Evolutionary conservation across 2,888 invertebrate species (phyloP), one percentile per base, ranked within the genome.

Genomic region (Podotricha telesiphe): DNA sequence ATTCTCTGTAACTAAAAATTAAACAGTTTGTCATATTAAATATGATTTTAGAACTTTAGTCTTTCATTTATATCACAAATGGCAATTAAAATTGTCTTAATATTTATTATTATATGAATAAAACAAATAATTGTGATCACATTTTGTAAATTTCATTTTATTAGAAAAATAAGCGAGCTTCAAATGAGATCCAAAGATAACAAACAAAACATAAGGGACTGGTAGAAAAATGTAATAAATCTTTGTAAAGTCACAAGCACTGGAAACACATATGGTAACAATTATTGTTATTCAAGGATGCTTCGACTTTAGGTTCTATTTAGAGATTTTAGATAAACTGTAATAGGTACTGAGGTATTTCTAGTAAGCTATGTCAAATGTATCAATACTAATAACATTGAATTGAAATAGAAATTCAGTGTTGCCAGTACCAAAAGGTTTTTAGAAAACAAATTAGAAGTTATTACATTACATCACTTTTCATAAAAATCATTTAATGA

Each of bases 141-240:
- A 61, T 62, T 70, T 62, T 22, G 62, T 61, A 63, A 28, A 59
- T 64, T 56, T 62, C 42, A n/a, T 66, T 63, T 64, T 62, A 53
- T 59, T 67, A 64, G 50, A 71, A 69, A 71, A 69, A 69, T 67
- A 71, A 66, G 53, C 63, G 66, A 68, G 66, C 66, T 68, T 68
- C 51, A 22, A 58, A 45, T 68, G 64, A 71, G 71, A 71, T 71
- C 69, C 63, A 61, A 68, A 68, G 51, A 68, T n/a, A 68, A 68
- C 51, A 62, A 51, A 66, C 19, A 55, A 53, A 69, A 70, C 37
- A 64, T 22, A 51, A 64, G 37, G 50, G 47, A 64, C 40, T 53
- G 40, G 59, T 67, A 67, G 67, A 70, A 70, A 66, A 67, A 66
- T 64, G 17, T 55, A 62, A 15, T 40, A 42, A n/a, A 65, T 58